Base-by-base conservation (phyloP, 2,113 vertebrate genomes). In the Laterallus jamaicensis region DNA sequence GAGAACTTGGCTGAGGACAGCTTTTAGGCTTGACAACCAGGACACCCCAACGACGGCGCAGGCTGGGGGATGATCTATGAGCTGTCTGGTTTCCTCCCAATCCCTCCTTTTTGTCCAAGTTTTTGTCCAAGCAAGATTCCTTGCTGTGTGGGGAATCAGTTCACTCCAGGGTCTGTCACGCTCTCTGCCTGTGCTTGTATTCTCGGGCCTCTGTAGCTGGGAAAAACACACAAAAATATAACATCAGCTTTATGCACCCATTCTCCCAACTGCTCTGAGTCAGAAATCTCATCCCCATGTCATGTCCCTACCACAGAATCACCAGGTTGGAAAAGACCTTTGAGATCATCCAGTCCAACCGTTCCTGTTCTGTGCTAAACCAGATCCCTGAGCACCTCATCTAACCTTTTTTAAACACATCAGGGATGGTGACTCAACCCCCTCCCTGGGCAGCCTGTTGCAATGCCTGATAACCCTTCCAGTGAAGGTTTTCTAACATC, bases 151-250 rank as follows among this genome's bases (percentile, higher is more conserved):
- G 15, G 84, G 25, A 11, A 32, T 14, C 52, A 11, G 55, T 67
- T 92, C 40, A 2, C 59, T 88, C 32, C 59, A 11, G 31, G 12
- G 24, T 5, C 47, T 11, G 25, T 96, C 88, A 90, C 0, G 11
- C 69, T 39, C 9, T 74, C 76, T 19, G 15, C 4, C 55, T 71
- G 75, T 88, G 88, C 54, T 50, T 84, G 17, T 96, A 96, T 66
- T 86, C 84, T 63, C 10, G 85, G 29, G 92, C 82, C 2, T 92
- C 90, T 39, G 97, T 94, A 14, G 82, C 97, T 97, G 88, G 10
- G 54, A 49, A 76, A 19, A 74, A 55, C 29, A 90, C 25, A 68
- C 37, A 40, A 52, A 52, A 31, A 5, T 0, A 15, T 1, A 7
- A 25, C 1, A 13, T 92, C 73, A 95, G 56, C 52, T 81, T 31